Evolutionary conservation across 2,888 invertebrate genomes (phyloP).

Genomic region (Melanargia galathea): DNA sequence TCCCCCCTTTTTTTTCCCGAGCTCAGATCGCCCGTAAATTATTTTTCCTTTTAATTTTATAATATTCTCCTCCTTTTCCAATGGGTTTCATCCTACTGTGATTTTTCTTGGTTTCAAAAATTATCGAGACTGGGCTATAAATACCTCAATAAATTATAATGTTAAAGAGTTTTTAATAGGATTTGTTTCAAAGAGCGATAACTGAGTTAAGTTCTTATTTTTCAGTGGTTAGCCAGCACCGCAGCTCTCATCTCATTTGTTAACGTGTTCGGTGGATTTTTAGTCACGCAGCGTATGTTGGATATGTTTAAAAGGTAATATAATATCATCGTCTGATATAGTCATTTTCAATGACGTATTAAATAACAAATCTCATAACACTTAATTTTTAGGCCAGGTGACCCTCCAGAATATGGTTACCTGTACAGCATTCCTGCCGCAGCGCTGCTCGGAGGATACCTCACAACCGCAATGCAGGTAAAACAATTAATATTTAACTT

Average conservation of each 20-base stretch:
- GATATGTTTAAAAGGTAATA: slow-evolving; percentile 93
- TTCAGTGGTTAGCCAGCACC: slow-evolving; percentile 87
- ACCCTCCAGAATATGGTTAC: slow-evolving; percentile 93
- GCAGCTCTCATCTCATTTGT: slow-evolving; percentile 94
- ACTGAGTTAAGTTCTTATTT: slow-evolving; percentile 8
- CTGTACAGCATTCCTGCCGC: slow-evolving; percentile 90
- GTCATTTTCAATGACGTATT: not conserved
- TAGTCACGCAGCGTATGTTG: slow-evolving; percentile 94
- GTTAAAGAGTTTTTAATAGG: too few species aligned
- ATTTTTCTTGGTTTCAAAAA: too few species aligned
- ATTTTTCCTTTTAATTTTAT: too few species aligned
- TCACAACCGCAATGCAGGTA: slow-evolving; percentile 83
- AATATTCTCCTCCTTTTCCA: too few species aligned
- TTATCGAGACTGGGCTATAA: too few species aligned
- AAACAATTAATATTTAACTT: not conserved
- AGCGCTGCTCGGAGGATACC: slow-evolving; percentile 86
- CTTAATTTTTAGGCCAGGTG: slow-evolving; percentile 80
- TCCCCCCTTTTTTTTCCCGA: too few species aligned
- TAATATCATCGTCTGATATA: not conserved
- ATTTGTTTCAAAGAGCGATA: not conserved
- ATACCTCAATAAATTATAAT: too few species aligned
- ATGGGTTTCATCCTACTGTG: too few species aligned
- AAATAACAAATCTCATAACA: not conserved
- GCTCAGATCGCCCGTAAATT: too few species aligned
- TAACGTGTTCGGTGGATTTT: slow-evolving; percentile 95